These are phyloP conservation scores for Aphelocoma californica DNA, from an alignment of 2,797 vertebrate species.

Conservation along the genomic window DNA sequence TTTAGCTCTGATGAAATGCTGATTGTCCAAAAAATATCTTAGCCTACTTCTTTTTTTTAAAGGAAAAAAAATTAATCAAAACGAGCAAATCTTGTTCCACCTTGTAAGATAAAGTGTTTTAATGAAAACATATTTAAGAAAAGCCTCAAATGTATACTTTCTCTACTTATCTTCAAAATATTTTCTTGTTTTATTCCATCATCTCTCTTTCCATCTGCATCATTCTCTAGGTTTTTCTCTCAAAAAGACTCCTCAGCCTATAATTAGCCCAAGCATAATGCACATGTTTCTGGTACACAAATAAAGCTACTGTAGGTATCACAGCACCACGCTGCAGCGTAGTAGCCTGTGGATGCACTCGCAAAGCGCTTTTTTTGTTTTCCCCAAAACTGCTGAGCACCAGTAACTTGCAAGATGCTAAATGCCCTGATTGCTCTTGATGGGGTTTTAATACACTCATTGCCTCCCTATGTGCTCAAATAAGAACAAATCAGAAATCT, in stretches of 20 bases:
- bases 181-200: neutral
- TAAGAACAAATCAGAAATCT: neutral
- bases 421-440: neutral
- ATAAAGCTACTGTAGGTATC: neutral
- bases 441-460: neutral
- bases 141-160: neutral
- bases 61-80: neutral
- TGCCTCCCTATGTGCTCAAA: neutral
- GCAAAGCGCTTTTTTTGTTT: neutral
- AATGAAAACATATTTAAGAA: neutral
- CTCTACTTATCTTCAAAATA: neutral
- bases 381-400: neutral
- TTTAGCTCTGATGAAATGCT: neutral
- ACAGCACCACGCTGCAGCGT: fast-evolving
- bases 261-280: neutral
- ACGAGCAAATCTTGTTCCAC: neutral
- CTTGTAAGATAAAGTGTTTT: neutral
- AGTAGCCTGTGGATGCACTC: neutral
- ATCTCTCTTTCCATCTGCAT: neutral
- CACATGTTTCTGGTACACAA: neutral
- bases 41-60: neutral
- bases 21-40: neutral
- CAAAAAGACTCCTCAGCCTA: neutral
- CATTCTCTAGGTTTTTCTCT: neutral
- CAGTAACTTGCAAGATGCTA: neutral